Percentiles rank a stretch among this genome's conserved stretches.
These are phyloP conservation scores for Ceraclea dissimilis DNA, from an alignment of 2,888 invertebrate species.

Conservation along the genomic window DNA sequence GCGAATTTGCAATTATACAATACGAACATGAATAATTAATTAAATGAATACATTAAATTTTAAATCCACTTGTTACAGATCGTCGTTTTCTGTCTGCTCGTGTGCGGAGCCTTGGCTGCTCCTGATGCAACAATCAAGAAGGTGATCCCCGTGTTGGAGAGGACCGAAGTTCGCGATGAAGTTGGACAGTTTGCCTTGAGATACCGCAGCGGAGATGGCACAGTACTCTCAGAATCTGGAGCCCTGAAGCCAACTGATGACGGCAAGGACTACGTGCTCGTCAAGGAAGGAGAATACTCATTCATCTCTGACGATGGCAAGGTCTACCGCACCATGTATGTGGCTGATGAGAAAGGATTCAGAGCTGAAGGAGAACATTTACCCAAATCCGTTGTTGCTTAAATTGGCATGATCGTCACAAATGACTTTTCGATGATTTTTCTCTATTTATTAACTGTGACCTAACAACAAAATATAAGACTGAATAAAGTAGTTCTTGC, in stretches of 20 bases:
- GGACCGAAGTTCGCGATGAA: slow-evolving; percentile 21
- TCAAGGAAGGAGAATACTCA: slow-evolving; percentile 21
- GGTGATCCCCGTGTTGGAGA: slow-evolving; percentile 18
- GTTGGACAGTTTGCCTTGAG: slow-evolving; percentile 22
- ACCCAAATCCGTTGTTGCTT: slow-evolving; percentile 22
- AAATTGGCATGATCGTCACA: not conserved
- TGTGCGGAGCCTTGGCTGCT: not conserved
- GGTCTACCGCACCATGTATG: slow-evolving; percentile 21
- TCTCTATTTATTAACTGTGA: too few species aligned
- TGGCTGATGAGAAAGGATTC: slow-evolving; percentile 24
- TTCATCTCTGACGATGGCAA: slow-evolving; percentile 19
- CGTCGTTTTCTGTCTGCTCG: not conserved
- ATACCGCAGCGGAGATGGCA: slow-evolving; percentile 22
- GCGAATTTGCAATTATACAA: too few species aligned
- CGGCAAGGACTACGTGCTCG: slow-evolving; percentile 22
- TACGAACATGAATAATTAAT: too few species aligned
- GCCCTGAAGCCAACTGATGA: slow-evolving; percentile 22
- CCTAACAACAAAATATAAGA: too few species aligned
- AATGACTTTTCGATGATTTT: too few species aligned
- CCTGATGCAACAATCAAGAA: slow-evolving; percentile 6
- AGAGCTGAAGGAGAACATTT: slow-evolving; percentile 23
- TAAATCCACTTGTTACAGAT: not conserved
- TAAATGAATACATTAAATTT: too few species aligned
- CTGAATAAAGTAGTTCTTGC: too few species aligned
- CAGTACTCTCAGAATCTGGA: slow-evolving; percentile 18